Evolutionary conservation across 2,113 vertebrate species (phyloP), one percentile per base, ranked within the genome.

Genomic region (Neofelis nebulosa): DNA sequence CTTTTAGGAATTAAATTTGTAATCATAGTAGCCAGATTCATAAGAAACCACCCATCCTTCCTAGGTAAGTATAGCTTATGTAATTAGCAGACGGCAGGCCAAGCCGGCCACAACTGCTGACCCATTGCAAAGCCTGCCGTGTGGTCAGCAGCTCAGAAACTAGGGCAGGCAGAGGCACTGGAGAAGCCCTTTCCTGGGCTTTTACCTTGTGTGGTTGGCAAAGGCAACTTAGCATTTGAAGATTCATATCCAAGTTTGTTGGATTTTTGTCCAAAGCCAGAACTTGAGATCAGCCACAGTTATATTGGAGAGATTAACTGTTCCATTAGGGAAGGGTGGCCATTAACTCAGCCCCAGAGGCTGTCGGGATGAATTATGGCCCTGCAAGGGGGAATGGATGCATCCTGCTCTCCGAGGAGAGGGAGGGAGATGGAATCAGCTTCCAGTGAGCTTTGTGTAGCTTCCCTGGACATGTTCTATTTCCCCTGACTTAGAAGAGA

Each of bases 51-150:
- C 68, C 91, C 73, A 52, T 82, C 45, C 71, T 87, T 97, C 94
- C 90, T 95, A 95, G 93, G 80, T 97, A 97, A 98, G 93, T 97
- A 98, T 92, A 97, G 86, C 69, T 96, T 97, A 88, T 92, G 86
- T 82, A 96, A 96, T 96, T 89, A 97, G 90, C 36, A 95, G 87
- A 19, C 31, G 5, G 5, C 16, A 65, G 65, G 68, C 97, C 94
- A 96, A 86, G 29, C 95, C 19, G 1, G 41, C 97, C 96, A 71
- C 93, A 97, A 89, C 38, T 95, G 93, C 95, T 96, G 95, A 78
- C 79, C 97, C 89, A 81, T 36, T 89, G 57, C 48, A 57, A 90
- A 81, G 88, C 19, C 50, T 90, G 84, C 86, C 65, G 31, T 82
- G 97, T 16, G 80, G 87, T 92, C 94, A 91, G 61, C 57, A 45